Base-by-base conservation (phyloP, 2,888 invertebrate species). In the Strigamia crassipes region DNA sequence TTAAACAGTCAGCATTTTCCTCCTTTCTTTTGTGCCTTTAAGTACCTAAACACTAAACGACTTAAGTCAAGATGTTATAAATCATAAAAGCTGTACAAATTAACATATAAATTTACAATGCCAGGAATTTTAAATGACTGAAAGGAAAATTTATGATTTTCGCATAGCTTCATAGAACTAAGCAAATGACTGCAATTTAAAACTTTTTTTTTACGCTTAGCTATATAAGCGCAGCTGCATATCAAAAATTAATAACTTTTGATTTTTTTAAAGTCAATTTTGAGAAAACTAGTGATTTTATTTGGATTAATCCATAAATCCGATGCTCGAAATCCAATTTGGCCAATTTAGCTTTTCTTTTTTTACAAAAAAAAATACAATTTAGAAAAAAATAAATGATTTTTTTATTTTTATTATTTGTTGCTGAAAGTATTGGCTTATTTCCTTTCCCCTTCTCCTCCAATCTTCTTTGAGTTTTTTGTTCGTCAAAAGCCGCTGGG, bases 401-500 rank as follows among this genome's bases (percentile, higher is more conserved):
- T n/a, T 46, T 13, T 46, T 61, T 27, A 2, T 27, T 27, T 13
- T 51, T 61, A 18, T 18, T 61, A 61, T 61, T 61, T 18, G 61
- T 61, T 61, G 61, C 18, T 61, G 8, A 46, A 46, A 46, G 61
- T 61, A 23, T 61, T 61, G 18, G 61, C 21, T 61, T 61, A 3
- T 61, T 61, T 23, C 61, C 61, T 61, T 61, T 61, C 21, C 21
- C 46, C 46, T n/a, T 13, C 46, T 46, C 46, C 46, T 46, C 46
- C 46, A 46, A 46, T 46, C 46, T 61, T 61, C 23, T 23, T 61
- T 61, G 18, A 61, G 61, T 23, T 18, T 23, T 61, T 61, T 61
- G 61, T 61, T 61, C 61, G 61, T 61, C 61, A 61, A 61, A 61
- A 61, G 61, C 61, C 61, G 23, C 61, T 23, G 61, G 46, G 61